phyloP scores from a whole-genome alignment of 1,140 invertebrate genomes.

The Sarcophaga peregrina region DNA sequence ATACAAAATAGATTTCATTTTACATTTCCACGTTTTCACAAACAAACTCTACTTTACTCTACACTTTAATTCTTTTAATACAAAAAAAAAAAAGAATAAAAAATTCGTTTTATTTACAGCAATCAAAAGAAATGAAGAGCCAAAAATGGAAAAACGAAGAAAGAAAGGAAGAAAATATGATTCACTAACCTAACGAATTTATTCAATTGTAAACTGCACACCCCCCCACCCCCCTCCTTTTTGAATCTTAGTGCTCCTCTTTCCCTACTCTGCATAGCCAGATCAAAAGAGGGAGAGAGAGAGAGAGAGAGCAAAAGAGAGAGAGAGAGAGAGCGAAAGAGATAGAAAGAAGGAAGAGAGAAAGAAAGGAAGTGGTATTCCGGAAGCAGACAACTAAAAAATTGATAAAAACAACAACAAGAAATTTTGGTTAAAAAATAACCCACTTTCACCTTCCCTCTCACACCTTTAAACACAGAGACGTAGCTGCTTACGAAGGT shows the following conservation, averaged over 20 bases:
- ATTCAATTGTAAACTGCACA: slow-evolving; percentile 2
- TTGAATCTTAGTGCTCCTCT: no score
- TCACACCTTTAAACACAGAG: no score
- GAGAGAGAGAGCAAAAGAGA: background rate
- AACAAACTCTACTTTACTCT: no score
- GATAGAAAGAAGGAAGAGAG: background rate
- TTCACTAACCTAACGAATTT: background rate
- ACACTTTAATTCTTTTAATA: background rate
- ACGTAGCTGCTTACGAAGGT: no score
- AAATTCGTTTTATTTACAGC: background rate
- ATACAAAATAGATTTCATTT: slow-evolving; percentile 16
- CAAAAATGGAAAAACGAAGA: background rate
- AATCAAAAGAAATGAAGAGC: background rate
- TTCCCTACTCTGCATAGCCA: background rate
- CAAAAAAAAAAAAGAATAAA: background rate
- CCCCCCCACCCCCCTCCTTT: background rate
- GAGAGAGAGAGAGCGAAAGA: background rate
- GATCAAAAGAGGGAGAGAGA: background rate
- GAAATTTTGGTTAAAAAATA: no score
- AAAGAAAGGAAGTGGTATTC: background rate
- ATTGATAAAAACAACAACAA: background rate
- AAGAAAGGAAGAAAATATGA: no score
- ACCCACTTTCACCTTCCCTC: no score
- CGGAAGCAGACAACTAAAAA: background rate
- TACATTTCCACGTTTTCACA: background rate